Evolutionary conservation across 2,113 vertebrate species (phyloP).

Genomic region (Anser cygnoides): DNA sequence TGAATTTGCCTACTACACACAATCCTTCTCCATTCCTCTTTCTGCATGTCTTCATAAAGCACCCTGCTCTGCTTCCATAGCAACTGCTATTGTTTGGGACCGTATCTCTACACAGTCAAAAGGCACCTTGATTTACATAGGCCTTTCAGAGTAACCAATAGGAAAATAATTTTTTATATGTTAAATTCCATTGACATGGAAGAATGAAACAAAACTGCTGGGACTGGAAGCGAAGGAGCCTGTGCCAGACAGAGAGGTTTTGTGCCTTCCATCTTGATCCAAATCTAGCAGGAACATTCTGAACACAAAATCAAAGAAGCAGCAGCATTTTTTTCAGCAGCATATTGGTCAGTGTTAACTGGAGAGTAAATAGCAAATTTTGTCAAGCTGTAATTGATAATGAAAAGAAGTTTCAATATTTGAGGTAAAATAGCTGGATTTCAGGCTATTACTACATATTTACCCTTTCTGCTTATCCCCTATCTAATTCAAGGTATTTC

Average conservation of each 20-base stretch:
- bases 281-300: neutral
- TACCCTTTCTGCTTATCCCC: neutral
- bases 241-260: neutral
- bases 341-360: neutral
- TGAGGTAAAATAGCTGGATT: neutral
- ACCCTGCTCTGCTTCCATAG: neutral
- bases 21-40: neutral
- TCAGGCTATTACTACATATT: neutral
- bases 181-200: neutral
- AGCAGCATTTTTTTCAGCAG: neutral
- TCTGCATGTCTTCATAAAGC: neutral
- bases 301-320: slow-evolving; percentile 1
- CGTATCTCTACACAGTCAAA: neutral
- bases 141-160: neutral
- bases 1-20: neutral
- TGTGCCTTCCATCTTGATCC: neutral
- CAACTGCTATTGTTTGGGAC: slow-evolving; percentile 28
- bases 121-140: neutral
- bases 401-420: neutral
- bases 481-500: neutral
- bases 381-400: neutral
- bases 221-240: neutral
- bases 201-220: slow-evolving; percentile 11
- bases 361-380: neutral
- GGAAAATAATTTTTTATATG: neutral